Conservation (phyloP, 2,888 invertebrate genomes). For the Catocala sponsa region DNA sequence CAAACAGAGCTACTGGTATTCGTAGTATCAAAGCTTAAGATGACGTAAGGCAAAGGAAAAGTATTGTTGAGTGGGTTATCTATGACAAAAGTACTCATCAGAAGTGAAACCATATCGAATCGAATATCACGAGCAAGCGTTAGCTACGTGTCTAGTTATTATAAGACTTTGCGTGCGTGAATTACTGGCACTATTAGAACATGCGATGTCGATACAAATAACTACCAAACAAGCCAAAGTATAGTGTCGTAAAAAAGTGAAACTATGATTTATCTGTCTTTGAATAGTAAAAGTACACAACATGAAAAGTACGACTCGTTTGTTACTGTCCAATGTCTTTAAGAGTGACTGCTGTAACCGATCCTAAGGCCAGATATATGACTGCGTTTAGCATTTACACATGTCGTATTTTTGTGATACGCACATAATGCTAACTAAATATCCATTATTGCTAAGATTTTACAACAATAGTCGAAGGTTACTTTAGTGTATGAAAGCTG, state of each 20-base stretch:
- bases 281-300: conserved; percentile 28
- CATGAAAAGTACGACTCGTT: conserved; percentile 7
- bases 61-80: conserved; percentile 43
- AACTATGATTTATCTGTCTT: conserved; percentile 35
- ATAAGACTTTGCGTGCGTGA: conserved; percentile 73
- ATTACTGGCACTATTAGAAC: conserved; percentile 65
- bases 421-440: no score
- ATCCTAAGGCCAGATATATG: conserved; percentile 12
- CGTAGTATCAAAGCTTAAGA: conserved; percentile 18
- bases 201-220: conserved; percentile 69
- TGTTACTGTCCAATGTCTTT: conserved; percentile 8
- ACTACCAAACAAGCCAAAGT: conserved; percentile 45
- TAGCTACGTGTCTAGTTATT: conserved; percentile 75
- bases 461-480: no score
- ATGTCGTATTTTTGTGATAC: no score
- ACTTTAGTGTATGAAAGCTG: no score
- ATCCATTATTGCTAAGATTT: no score
- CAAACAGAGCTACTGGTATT: conserved; percentile 11
- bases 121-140: conserved; percentile 75
- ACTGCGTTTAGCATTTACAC: background rate
- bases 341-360: background rate
- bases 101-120: conserved; percentile 86
- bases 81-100: conserved; percentile 62
- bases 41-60: conserved; percentile 25
- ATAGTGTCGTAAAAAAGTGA: conserved; percentile 47